Evolutionary conservation across 2,113 vertebrate genomes (phyloP), one percentile per base, ranked within the genome.

Genomic region (Peromyscus californicus): DNA sequence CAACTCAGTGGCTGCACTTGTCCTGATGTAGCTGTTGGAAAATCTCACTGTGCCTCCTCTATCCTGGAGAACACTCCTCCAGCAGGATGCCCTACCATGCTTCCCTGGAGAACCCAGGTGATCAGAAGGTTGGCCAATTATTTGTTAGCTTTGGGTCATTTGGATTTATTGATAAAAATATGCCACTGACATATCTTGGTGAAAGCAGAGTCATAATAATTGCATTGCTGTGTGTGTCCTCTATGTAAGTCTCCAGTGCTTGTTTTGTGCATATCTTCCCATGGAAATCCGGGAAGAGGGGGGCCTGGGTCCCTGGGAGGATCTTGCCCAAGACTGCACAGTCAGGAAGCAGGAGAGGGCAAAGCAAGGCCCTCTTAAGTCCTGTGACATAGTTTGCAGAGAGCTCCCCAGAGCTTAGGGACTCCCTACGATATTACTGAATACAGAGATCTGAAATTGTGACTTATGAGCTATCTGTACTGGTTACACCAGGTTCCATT

Each of bases 71-170:
- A 24, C 1, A 3, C 16, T 91, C 26, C 1, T 19, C 7, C 63
- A 5, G 0, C 1, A 31, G 36, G 8, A 39, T n/a, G 48, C 31
- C 48, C 21, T 89, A 3, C 42, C 24, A 3, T n/a, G 51, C 6
- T 48, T 61, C 42, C 57, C 76, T 5, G 42, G 42, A 65, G 6
- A 21, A 11, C 21, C 39, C 12, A 21, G 17, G 57, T 19, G 33
- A 89, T n/a, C 42, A 31, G 70, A 84, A 61, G 9, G 1, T 91
- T 8, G 11, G 54, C 33, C 83, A 72, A 6, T 42, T 59, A 33
- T 45, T 54, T 86, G 39, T 82, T 93, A 88, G 59, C 26, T 97
- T 90, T n/a, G 45, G 84, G 85, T 75, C 85, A 39, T 78, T 90
- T 63, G 33, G n/a, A 45, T 8, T 70, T 51, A 86, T 86, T 48